A percentile compares a stretch with the other conserved stretches of the same genome.
Conservation (phyloP, 2,888 invertebrate genomes). For the Agrotis puta region DNA sequence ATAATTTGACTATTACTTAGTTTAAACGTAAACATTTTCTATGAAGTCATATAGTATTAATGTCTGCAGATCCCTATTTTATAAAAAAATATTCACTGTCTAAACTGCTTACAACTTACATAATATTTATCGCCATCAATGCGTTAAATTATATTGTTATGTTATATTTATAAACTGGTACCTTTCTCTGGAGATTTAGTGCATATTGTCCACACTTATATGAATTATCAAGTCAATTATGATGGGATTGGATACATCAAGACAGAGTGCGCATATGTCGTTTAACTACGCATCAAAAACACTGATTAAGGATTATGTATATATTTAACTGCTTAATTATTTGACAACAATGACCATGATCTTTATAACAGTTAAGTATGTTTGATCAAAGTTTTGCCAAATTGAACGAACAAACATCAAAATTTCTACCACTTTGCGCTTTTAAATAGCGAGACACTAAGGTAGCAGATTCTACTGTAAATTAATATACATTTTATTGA, state of each 20-base stretch:
- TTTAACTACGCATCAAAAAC: conserved; percentile 16
- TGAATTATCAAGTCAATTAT: conserved; percentile 5
- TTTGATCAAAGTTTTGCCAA: background rate
- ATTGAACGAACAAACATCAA: background rate
- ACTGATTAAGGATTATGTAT: conserved; percentile 13
- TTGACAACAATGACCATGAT: background rate
- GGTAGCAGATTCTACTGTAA: too few species aligned
- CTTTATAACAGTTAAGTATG: background rate
- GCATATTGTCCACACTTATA: conserved; percentile 7
- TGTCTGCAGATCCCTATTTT: background rate
- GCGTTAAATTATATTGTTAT: background rate
- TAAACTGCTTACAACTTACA: background rate
- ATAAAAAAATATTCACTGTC: background rate
- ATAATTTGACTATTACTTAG: background rate
- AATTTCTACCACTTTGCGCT: background rate
- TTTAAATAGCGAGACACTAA: background rate
- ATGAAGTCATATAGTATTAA: background rate
- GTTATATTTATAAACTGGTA: conserved; percentile 16
- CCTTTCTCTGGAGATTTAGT: conserved; percentile 13
- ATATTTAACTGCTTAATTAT: background rate
- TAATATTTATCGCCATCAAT: background rate
- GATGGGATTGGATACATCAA: background rate
- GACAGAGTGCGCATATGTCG: conserved; percentile 23
- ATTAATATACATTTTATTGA: too few species aligned
- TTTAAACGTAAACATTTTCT: background rate